These are phyloP conservation scores for Drosophila kokeensis DNA, from an alignment of 2,888 invertebrate species.

Conservation along the genomic window DNA sequence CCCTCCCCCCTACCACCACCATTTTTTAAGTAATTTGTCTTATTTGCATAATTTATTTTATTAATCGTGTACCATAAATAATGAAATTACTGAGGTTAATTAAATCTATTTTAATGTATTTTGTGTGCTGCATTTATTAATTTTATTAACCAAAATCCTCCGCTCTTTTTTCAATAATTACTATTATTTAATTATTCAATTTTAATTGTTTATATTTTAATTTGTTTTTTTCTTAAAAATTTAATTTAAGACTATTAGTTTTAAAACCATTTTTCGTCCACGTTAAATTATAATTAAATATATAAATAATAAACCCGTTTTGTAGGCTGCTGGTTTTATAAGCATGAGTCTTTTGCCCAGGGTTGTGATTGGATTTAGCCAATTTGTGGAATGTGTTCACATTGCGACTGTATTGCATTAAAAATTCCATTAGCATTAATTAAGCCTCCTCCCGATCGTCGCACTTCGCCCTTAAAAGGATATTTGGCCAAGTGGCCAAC, in stretches of 20 bases:
- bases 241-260: background rate
- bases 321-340: conserved; percentile 7
- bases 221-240: background rate
- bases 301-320: background rate
- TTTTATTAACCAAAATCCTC: background rate
- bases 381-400: conserved; percentile 52
- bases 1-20: too few relatives aligned
- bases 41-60: background rate
- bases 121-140: background rate
- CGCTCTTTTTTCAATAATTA: background rate
- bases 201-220: background rate
- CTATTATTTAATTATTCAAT: background rate
- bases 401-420: conserved; percentile 71
- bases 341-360: conserved; percentile 4
- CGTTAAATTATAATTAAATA: background rate
- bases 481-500: conserved; percentile 47
- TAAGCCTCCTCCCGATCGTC: conserved; percentile 32
- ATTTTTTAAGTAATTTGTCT: background rate
- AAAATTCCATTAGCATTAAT: conserved; percentile 81
- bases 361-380: conserved; percentile 38
- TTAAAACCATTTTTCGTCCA: background rate
- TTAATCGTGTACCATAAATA: too few relatives aligned
- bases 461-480: background rate
- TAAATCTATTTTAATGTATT: background rate
- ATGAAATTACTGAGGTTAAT: too few relatives aligned